Conservation (phyloP, 2,888 invertebrate genomes). For the Lingula anatina region DNA sequence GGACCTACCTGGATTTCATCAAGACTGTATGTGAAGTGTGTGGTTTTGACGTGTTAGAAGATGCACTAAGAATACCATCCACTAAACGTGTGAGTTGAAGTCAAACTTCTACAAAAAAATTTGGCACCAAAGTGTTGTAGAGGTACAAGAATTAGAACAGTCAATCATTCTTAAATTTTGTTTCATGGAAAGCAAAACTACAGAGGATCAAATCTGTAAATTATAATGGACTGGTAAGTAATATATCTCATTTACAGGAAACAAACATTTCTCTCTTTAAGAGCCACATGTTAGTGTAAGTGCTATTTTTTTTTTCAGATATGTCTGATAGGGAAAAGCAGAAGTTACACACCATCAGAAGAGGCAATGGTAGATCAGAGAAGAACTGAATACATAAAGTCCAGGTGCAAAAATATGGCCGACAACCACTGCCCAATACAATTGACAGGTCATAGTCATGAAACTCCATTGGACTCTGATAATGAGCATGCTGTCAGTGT, state of each 20-base stretch:
- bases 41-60: conserved; percentile 68
- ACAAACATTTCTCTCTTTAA: neutral
- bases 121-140: too few species aligned
- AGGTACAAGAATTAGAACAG: too few species aligned
- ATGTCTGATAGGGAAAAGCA: conserved; percentile 37
- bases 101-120: too few species aligned
- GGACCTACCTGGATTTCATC: conserved; percentile 55
- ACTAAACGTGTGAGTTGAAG: conserved; percentile 90
- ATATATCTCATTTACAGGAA: too few species aligned
- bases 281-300: too few species aligned
- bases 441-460: neutral
- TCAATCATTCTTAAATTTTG: too few species aligned
- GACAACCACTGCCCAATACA: too few species aligned
- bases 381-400: conserved; percentile 27
- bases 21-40: conserved; percentile 63
- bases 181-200: too few species aligned
- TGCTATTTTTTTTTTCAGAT: conserved; percentile 25
- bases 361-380: conserved; percentile 19
- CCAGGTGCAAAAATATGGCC: conserved; percentile 8
- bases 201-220: too few species aligned
- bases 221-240: too few species aligned
- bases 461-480: neutral
- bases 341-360: conserved; percentile 21
- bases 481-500: conserved; percentile 5
- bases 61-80: conserved; percentile 91